Evolutionary conservation across 1,140 invertebrate genomes (phyloP).

Genomic region (Zaprionus nigranus): DNA sequence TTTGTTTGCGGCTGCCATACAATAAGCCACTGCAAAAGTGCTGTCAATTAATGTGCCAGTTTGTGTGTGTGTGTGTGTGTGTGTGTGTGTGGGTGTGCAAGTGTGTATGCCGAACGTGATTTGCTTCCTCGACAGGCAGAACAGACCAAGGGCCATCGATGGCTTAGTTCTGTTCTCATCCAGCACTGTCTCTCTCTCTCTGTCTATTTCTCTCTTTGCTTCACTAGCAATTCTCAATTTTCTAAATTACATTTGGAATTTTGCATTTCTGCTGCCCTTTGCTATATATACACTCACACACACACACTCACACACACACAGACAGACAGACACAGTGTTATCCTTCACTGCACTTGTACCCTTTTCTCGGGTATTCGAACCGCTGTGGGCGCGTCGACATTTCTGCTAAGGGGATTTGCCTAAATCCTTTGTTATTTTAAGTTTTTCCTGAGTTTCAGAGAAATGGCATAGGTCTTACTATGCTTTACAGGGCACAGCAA

Average conservation of each 20-base stretch:
- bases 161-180: background rate
- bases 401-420: slow-evolving; percentile 4
- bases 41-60: slow-evolving; percentile 59
- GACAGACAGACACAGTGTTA: background rate
- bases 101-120: slow-evolving; percentile 44
- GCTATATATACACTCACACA: background rate
- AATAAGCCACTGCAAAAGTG: slow-evolving; percentile 23
- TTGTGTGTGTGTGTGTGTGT: slow-evolving; percentile 19
- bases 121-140: slow-evolving; percentile 22
- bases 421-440: slow-evolving; percentile 7
- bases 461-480: background rate
- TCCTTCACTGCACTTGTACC: background rate
- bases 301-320: background rate
- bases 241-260: slow-evolving; percentile 76
- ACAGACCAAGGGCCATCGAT: slow-evolving; percentile 11
- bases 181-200: background rate
- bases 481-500: background rate
- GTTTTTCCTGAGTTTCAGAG: background rate
- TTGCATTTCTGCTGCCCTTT: slow-evolving; percentile 59
- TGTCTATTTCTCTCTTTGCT: slow-evolving; percentile 3
- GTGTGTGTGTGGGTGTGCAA: background rate
- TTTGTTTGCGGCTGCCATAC: slow-evolving; percentile 29
- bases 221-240: slow-evolving; percentile 58
- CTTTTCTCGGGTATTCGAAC: background rate
- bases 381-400: slow-evolving; percentile 1